A percentile compares a stretch with the other conserved stretches of the same genome.
Evolutionary conservation across 2,888 invertebrate species (phyloP).

Genomic region (Cotesia congregata): DNA sequence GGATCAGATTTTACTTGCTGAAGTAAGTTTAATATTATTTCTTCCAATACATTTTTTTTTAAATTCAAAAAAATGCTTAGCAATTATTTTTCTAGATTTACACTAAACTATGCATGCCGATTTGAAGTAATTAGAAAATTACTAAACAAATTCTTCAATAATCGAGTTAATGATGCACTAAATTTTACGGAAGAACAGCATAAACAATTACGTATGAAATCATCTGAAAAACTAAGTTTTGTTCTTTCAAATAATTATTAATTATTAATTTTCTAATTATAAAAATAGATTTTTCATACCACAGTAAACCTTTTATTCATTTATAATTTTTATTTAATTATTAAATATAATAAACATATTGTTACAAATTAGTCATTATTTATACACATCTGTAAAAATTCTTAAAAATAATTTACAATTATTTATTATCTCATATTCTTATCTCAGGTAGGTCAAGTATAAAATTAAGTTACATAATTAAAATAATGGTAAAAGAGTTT

Average conservation of each 20-base stretch:
- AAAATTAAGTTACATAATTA: not conserved
- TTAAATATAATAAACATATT: not conserved
- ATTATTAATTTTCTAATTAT: not conserved
- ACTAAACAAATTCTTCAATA: conserved; percentile 46
- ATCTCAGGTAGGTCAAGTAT: not conserved
- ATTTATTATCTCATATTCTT: not conserved
- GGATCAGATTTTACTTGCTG: conserved; percentile 47
- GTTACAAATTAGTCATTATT: not conserved
- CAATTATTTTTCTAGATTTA: conserved; percentile 48
- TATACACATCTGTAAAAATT: not conserved
- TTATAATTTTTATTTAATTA: not conserved
- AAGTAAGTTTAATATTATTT: conserved; percentile 48
- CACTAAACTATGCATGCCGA: conserved; percentile 43
- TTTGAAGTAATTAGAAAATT: conserved; percentile 43
- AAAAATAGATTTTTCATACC: too few relatives aligned
- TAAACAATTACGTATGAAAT: conserved; percentile 37
- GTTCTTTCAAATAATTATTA: not conserved
- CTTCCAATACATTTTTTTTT: not conserved
- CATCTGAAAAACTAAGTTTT: not conserved
- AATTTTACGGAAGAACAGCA: conserved; percentile 48
- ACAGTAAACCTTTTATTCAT: not conserved
- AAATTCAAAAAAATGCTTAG: not conserved
- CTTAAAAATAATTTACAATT: not conserved
- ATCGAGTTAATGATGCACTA: conserved; percentile 45
- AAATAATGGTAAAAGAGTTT: not conserved